phyloP scores from a whole-genome alignment of 2,797 vertebrate genomes.

The Myotis findleyi region DNA sequence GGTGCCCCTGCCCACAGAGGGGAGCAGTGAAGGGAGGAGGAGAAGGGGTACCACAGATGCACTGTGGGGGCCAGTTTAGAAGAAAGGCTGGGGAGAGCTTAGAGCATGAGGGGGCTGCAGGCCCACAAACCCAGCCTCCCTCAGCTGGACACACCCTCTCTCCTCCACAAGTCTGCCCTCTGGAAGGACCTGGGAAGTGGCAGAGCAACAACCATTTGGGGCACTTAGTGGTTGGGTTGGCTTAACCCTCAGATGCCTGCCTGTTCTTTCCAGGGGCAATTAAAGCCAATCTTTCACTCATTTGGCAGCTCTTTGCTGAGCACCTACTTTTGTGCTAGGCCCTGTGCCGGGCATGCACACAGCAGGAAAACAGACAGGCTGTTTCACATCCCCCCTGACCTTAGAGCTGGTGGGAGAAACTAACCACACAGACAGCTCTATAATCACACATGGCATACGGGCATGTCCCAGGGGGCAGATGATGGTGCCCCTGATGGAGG shows the following conservation, averaged over 20 bases:
- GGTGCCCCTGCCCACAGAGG: not conserved
- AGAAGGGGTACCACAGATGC: not conserved
- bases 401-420: not conserved
- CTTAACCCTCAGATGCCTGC: not conserved
- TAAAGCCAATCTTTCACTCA: not conserved
- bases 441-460: not conserved
- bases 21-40: not conserved
- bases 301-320: not conserved
- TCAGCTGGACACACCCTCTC: not conserved
- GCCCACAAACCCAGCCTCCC: not conserved
- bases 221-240: not conserved
- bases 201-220: not conserved
- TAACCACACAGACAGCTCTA: not conserved
- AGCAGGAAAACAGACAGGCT: not conserved
- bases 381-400: not conserved
- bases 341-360: not conserved
- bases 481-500: not conserved
- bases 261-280: not conserved
- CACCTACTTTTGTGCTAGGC: not conserved
- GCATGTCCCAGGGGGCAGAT: not conserved
- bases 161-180: not conserved
- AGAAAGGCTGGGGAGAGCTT: not conserved
- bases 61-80: not conserved
- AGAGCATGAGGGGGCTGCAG: not conserved
- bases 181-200: not conserved